Evolutionary conservation across 2,888 invertebrate genomes (phyloP).

Genomic region (Notodonta ziczac): DNA sequence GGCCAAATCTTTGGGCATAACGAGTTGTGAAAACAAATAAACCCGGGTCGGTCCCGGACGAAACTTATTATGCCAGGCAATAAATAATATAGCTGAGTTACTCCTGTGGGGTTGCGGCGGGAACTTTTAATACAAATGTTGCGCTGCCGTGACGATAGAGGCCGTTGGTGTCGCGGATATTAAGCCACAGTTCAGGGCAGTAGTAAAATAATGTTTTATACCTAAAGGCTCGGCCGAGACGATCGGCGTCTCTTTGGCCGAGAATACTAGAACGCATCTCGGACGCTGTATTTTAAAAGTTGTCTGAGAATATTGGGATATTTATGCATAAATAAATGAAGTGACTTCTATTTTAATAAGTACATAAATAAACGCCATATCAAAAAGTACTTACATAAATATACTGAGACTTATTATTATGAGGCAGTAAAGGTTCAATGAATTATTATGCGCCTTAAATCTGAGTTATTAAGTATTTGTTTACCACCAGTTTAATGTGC

Average conservation of each 20-base stretch:
- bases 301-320: too few species aligned
- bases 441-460: too few species aligned
- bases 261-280: not conserved
- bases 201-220: not conserved
- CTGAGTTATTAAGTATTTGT: too few species aligned
- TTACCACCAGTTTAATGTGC: too few species aligned
- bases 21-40: constrained; percentile 80
- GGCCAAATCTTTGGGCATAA: constrained; percentile 74
- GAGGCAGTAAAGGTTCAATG: too few species aligned
- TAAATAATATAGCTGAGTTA: constrained; percentile 76
- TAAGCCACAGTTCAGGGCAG: constrained; percentile 3
- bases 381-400: too few species aligned
- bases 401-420: too few species aligned
- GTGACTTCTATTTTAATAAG: too few species aligned
- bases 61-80: constrained; percentile 73
- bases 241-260: not conserved
- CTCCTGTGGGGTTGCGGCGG: constrained; percentile 45
- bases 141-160: constrained; percentile 27
- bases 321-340: too few species aligned
- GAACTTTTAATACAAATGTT: constrained; percentile 67
- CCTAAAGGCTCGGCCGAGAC: not conserved
- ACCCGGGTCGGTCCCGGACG: constrained; percentile 43
- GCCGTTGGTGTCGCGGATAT: constrained; percentile 16
- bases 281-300: not conserved
- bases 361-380: too few species aligned